These are phyloP conservation scores for Bothrops jararaca DNA, from an alignment of 2,113 vertebrate species.

Conservation along the genomic window DNA sequence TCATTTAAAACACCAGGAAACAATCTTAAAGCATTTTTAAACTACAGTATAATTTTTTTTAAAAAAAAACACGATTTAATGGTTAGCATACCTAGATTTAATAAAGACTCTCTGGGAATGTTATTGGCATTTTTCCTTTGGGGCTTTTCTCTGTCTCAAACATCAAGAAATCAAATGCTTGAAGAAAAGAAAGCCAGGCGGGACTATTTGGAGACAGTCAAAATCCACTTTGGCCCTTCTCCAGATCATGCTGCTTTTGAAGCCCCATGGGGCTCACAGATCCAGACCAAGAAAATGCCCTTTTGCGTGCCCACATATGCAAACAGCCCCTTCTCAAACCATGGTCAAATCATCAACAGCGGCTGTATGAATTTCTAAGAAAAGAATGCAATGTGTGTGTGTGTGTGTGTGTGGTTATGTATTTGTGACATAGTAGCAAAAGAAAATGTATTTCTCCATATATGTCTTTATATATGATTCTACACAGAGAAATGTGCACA, in stretches of 20 bases:
- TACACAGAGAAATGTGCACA: background rate
- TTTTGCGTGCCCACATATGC: background rate
- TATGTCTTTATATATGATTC: background rate
- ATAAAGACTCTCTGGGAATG: rapidly evolving
- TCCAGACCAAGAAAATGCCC: background rate
- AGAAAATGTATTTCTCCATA: background rate
- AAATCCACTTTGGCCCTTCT: background rate
- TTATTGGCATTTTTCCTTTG: background rate
- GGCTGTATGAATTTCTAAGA: background rate
- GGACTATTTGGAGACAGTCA: background rate
- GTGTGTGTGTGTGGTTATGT: background rate
- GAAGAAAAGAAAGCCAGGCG: background rate
- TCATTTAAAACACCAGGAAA: slow-evolving; percentile 68
- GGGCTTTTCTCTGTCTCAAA: background rate
- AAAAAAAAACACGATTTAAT: slow-evolving; percentile 64
- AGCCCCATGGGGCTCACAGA: background rate
- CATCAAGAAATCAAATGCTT: background rate
- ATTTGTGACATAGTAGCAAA: background rate
- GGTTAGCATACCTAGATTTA: slow-evolving; percentile 65
- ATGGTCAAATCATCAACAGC: background rate
- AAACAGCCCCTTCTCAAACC: background rate
- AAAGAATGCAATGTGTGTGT: background rate
- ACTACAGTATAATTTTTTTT: slow-evolving; percentile 66
- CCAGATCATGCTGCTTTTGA: no score
- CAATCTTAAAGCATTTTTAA: slow-evolving; percentile 65